A percentile compares a stretch with the other conserved stretches of the same genome.
Conservation (phyloP, 2,888 invertebrate species). For the Cryptus viduatorius region DNA sequence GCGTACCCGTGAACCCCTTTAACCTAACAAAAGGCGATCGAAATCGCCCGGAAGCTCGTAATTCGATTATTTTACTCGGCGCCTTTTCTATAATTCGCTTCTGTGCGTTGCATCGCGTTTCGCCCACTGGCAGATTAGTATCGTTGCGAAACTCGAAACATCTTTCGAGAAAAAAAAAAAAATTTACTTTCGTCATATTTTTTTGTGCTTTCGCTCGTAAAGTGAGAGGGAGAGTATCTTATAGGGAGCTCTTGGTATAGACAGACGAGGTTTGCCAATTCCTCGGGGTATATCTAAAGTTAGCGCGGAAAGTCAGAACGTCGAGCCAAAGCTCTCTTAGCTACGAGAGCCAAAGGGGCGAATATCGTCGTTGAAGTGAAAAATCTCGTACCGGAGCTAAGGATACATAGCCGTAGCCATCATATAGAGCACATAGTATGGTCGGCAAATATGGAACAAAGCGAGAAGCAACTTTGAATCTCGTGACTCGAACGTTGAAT, state of each 20-base stretch:
- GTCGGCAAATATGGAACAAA: slow-evolving; percentile 5
- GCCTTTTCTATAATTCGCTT: slow-evolving; percentile 53
- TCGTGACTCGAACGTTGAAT: neutral
- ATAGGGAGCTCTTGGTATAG: slow-evolving; percentile 32
- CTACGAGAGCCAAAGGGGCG: slow-evolving; percentile 61
- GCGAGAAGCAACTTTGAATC: neutral
- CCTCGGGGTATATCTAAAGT: slow-evolving; percentile 79
- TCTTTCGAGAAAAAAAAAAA: slow-evolving; percentile 9
- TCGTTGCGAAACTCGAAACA: neutral
- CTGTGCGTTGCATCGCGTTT: slow-evolving; percentile 19
- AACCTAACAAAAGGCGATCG: slow-evolving; percentile 44
- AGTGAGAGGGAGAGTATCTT: slow-evolving; percentile 13
- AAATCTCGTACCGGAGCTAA: slow-evolving; percentile 44
- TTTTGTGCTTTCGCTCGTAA: slow-evolving; percentile 11
- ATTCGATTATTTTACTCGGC: slow-evolving; percentile 63
- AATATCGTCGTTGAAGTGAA: slow-evolving; percentile 62
- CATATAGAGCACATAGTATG: slow-evolving; percentile 10
- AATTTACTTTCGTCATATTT: slow-evolving; percentile 14
- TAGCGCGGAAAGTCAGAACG: slow-evolving; percentile 75
- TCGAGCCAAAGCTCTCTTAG: slow-evolving; percentile 72
- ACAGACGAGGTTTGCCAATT: slow-evolving; percentile 76
- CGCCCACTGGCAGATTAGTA: slow-evolving; percentile 36
- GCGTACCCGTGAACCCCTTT: slow-evolving; percentile 1
- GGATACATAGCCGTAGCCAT: slow-evolving; percentile 9
- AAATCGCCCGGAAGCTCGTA: slow-evolving; percentile 57